Base-by-base conservation (phyloP, 2,888 invertebrate genomes). In the Galerucella pusilla region DNA sequence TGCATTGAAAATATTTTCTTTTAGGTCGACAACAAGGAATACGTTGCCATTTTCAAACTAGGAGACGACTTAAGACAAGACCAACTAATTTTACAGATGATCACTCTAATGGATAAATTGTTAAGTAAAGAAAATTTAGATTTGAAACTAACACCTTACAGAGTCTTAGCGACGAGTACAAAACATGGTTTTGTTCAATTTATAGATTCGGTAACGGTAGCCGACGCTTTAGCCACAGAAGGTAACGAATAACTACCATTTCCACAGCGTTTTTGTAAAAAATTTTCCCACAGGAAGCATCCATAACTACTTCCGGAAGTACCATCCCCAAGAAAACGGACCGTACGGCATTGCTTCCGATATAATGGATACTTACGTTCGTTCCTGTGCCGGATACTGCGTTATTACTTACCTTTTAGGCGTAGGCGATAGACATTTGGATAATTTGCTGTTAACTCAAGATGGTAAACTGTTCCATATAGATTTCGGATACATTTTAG, bases 31-130 rank as follows among this genome's bases (percentile, higher is more conserved):
- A 93, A 94, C 57, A 91, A 91, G 52, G 95, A 96, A 84, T 99
- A 98, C 87, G 94, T 96, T 16, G 96, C 98, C 0, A 98, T 99
- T 77, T 99, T 99, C 87, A 99, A 99, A 87, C 94, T 97, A 83
- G 99, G 99, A 1, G 99, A 99, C 87, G 99, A 99, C 86, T 88
- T 99, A 69, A 90, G 99, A 2, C 99, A 99, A 88, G 99, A 99
- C 89, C 99, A 99, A 87, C 90, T 99, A 1, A 96, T 99, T 77
- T 89, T 99, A 65, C 99, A 99, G 89, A 99, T 99, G 91, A 98
- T 99, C 59, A 96, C 97, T 0, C 89, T 99, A 14, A 99, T 99
- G 98, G 99, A 99, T 87, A 97, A 97, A 87, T 87, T 99, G 71
- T 88, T 99, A 79, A 90, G 97, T 60, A 91, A 96, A 81, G 99